phyloP scores from a whole-genome alignment of 2,113 vertebrate genomes.

The Nycticryphes semicollaris region DNA sequence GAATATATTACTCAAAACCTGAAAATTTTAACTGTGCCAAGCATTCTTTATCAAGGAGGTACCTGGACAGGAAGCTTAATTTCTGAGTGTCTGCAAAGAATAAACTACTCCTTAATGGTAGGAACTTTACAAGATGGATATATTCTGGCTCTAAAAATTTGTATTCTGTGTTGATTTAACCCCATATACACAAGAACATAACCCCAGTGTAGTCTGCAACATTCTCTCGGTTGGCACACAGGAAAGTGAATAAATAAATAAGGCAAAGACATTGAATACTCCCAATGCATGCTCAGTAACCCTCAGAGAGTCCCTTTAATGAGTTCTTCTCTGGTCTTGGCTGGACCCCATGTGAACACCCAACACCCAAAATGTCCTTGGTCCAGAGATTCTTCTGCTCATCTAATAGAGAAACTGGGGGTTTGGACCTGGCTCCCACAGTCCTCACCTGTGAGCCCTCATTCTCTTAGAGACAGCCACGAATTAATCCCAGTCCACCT shows the following conservation, averaged over 20 bases:
- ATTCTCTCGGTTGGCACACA: background rate
- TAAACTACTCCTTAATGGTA: slow-evolving; percentile 33
- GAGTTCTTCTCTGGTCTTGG: background rate
- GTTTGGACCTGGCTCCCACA: background rate
- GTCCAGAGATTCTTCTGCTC: background rate
- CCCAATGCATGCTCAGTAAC: background rate
- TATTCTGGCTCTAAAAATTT: background rate
- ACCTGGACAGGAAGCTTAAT: slow-evolving; percentile 46
- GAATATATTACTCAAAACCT: slow-evolving; percentile 52
- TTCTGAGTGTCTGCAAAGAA: slow-evolving; percentile 51
- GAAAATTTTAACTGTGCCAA: slow-evolving; percentile 64
- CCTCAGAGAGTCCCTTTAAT: background rate
- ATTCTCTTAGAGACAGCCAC: background rate
- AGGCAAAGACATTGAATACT: background rate
- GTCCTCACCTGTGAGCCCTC: background rate
- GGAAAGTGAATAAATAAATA: background rate
- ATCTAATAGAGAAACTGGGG: background rate
- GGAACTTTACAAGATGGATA: background rate
- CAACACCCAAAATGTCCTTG: background rate
- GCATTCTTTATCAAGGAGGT: slow-evolving; percentile 71
- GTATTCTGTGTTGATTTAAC: slow-evolving; percentile 7
- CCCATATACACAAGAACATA: background rate
- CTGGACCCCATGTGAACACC: background rate
- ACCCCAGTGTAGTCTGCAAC: background rate
- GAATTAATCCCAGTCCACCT: background rate